phyloP scores from a whole-genome alignment of 2,113 vertebrate genomes.

The Nanger granti region DNA sequence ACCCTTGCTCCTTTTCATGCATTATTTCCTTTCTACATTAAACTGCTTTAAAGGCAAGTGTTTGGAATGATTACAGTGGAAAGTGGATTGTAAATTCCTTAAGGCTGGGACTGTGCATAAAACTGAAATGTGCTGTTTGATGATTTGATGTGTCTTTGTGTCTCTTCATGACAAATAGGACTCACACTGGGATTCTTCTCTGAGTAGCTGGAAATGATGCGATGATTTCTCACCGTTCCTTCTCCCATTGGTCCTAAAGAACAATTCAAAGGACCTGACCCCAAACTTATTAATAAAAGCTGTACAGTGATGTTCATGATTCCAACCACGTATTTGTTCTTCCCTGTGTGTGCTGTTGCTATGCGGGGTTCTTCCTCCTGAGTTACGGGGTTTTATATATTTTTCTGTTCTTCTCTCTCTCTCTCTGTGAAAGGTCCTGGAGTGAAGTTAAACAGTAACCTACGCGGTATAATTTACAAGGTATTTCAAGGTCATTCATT shows the following conservation, averaged over 20 bases:
- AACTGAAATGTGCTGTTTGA: neutral
- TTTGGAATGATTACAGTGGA: neutral
- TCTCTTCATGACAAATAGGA: neutral
- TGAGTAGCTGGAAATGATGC: neutral
- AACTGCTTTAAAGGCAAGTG: neutral
- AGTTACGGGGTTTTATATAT: neutral
- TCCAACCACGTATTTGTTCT: neutral
- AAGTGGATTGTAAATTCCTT: neutral
- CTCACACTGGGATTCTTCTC: neutral
- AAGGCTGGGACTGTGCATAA: neutral
- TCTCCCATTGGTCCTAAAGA: neutral
- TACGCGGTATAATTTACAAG: neutral
- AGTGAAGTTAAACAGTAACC: neutral
- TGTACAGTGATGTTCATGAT: neutral
- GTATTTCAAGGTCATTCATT: neutral
- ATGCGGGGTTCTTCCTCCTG: neutral
- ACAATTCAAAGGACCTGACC: neutral
- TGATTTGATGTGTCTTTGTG: neutral
- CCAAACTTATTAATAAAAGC: neutral
- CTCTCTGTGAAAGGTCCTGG: neutral
- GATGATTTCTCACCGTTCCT: neutral
- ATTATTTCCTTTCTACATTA: neutral
- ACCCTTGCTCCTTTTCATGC: neutral
- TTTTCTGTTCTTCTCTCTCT: neutral
- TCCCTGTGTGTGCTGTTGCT: neutral